These are phyloP conservation scores for Meta bourneti DNA, from an alignment of 2,888 invertebrate genomes.

Conservation along the genomic window DNA sequence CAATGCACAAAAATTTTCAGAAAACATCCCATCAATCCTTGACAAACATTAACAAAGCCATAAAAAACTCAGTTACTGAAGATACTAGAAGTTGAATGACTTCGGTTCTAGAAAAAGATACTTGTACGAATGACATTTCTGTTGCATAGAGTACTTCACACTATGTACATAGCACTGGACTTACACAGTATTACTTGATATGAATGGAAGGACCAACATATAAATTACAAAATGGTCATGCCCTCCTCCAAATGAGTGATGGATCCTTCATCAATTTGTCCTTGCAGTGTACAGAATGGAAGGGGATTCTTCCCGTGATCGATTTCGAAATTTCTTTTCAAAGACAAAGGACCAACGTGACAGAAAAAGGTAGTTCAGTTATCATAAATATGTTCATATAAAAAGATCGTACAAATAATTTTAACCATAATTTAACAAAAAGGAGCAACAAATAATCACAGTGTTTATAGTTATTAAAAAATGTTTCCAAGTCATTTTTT, in stretches of 20 bases:
- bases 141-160: conserved; percentile 70
- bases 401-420: conserved; percentile 40
- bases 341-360: background rate
- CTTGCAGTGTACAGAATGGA: conserved; percentile 10
- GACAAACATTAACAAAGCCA: conserved; percentile 53
- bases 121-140: conserved; percentile 55
- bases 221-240: conserved; percentile 61
- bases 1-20: background rate
- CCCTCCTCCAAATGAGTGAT: conserved; percentile 51
- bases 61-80: conserved; percentile 55
- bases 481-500: conserved; percentile 19
- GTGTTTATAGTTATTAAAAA: conserved; percentile 31
- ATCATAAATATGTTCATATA: conserved; percentile 24
- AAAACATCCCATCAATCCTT: conserved; percentile 64
- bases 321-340: background rate
- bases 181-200: conserved; percentile 74
- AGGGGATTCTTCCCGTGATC: background rate
- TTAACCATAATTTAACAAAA: conserved; percentile 60
- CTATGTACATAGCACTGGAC: conserved; percentile 76
- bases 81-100: conserved; percentile 60
- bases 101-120: conserved; percentile 72
- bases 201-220: conserved; percentile 76
- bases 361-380: conserved; percentile 20
- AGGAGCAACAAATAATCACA: conserved; percentile 75
- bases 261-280: conserved; percentile 58